Conservation (phyloP, 2,113 vertebrate species). For the Mirounga angustirostris region DNA sequence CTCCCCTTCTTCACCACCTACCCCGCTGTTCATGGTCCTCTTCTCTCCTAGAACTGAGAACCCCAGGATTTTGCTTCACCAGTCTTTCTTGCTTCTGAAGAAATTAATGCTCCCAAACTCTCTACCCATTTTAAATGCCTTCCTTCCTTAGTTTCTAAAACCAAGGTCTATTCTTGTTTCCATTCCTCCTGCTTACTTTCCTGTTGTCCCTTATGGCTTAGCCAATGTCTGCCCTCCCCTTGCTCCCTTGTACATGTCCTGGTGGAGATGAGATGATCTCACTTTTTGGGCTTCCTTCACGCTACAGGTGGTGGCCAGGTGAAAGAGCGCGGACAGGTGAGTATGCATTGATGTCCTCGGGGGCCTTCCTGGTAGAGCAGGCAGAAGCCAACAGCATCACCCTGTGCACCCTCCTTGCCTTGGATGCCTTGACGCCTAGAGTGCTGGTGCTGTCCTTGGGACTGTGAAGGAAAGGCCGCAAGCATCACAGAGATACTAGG, state of each 20-base stretch:
- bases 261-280: background rate
- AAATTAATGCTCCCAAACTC: background rate
- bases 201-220: background rate
- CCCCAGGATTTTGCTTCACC: background rate
- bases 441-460: fast-evolving
- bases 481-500: too few species aligned
- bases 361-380: background rate
- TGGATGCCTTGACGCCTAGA: background rate
- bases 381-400: background rate
- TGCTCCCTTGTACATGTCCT: too few species aligned
- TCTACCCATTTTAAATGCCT: background rate
- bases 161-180: background rate
- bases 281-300: too few species aligned
- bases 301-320: background rate
- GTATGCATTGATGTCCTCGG: background rate
- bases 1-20: too few species aligned
- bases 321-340: background rate
- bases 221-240: background rate
- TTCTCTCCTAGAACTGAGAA: background rate
- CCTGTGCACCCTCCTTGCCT: too few species aligned
- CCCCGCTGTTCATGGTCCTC: background rate
- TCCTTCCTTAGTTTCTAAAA: background rate
- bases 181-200: too few species aligned
- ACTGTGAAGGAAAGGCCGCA: background rate
- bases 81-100: background rate